Base-by-base conservation (phyloP, 2,113 vertebrate species). In the Nanorana parkeri region DNA sequence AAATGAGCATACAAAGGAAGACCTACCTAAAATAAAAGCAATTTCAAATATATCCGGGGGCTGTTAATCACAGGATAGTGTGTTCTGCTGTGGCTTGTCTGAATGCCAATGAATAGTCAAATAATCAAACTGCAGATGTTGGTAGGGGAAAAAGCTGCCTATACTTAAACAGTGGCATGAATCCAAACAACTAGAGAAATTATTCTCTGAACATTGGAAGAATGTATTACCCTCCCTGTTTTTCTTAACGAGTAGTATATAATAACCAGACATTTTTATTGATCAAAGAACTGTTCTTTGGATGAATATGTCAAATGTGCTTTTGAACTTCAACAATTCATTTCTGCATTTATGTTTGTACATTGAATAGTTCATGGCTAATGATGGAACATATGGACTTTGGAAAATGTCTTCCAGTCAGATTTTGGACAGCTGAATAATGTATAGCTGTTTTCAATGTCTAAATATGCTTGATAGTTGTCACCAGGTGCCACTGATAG, bases 41-140 rank as follows among this genome's bases (percentile, higher is more conserved):
- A 90, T 91, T 91, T 90, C 85, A 91, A 88, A 92, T 89, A 84
- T 72, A 80, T 88, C 83, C 86, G 13, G 86, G 85, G 88, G 86
- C 89, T 89, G 87, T 91, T 91, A 93, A 94, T 92, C 91, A 88
- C 87, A 85, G 87, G 84, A 88, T 85, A 86, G 91, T 77, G 86
- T 87, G 86, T 88, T 92, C 90, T 89, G 87, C 90, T 85, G 90
- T 88, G 91, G 90, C 91, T 91, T 94, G 92, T 92, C 84, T 4
- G 6, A 80, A 87, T 89, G 92, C 92, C 92, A 94, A 84, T 88
- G 88, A 92, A 93, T 88, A 92, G 91, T 92, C 91, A 92, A 93
- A 93, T 90, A 92, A 94, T 92, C 92, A 92, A 91, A 91, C 88
- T 92, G 88, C 93, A 92, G 90, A 91, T 92, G 89, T 89, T 84